phyloP scores from a whole-genome alignment of 37 sponge, comb jelly and placozoan species.

The Lycopodina hypogea region DNA sequence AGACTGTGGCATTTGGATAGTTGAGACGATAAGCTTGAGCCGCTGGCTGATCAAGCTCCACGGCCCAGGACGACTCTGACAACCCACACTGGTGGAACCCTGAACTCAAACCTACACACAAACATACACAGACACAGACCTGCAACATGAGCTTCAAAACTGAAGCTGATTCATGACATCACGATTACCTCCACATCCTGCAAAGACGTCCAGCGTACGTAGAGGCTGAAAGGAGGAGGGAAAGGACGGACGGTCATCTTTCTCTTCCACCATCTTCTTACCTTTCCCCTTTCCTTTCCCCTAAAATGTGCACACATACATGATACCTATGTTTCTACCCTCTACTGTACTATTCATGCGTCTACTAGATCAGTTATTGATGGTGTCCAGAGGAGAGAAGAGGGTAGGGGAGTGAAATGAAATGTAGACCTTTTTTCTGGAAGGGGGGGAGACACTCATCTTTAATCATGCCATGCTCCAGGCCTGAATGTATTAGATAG shows the following conservation, averaged over 20 bases:
- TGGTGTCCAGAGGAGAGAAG: no score
- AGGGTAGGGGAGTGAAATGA: no score
- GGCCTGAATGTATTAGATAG: no score
- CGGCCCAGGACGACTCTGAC: conserved; percentile 78
- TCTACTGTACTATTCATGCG: no score
- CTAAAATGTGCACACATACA: conserved; percentile 13
- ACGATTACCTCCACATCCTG: conserved; percentile 85
- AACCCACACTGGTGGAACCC: conserved; percentile 88
- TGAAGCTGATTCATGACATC: neutral
- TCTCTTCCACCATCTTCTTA: conserved; percentile 21
- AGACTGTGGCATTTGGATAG: conserved; percentile 69
- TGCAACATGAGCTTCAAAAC: neutral
- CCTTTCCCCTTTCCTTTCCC: conserved; percentile 66
- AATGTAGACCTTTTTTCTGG: no score
- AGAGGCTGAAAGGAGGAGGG: conserved; percentile 43
- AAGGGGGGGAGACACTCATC: no score
- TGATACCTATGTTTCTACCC: neutral
- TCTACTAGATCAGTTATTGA: no score
- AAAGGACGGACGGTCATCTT: neutral
- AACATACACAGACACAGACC: conserved; percentile 8
- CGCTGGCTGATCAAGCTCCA: conserved; percentile 83
- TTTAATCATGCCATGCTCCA: no score
- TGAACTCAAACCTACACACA: conserved; percentile 57
- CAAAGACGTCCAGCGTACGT: conserved; percentile 85
- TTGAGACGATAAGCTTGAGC: conserved; percentile 72